Evolutionary conservation across 2,797 vertebrate genomes (phyloP).

Genomic region (Helostoma temminkii): DNA sequence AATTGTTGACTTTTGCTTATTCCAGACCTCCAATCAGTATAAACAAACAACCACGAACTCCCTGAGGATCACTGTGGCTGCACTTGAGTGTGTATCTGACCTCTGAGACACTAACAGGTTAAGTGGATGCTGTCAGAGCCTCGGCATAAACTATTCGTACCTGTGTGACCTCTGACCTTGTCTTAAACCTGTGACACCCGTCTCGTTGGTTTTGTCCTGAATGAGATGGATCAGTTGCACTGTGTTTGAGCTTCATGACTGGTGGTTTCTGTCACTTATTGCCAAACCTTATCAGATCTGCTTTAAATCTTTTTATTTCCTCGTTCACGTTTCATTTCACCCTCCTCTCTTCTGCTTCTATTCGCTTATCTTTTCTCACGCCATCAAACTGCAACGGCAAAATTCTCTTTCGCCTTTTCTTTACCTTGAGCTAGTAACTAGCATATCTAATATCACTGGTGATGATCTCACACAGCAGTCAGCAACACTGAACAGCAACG

Average conservation of each 20-base stretch:
- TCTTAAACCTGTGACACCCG: conserved; percentile 19
- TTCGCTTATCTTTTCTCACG: neutral
- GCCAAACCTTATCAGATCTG: conserved; percentile 7
- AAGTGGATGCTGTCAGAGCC: conserved; percentile 44
- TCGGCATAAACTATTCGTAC: conserved; percentile 36
- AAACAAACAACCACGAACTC: conserved; percentile 40
- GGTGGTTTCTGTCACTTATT: conserved; percentile 11
- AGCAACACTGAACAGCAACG: neutral
- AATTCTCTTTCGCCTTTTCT: neutral
- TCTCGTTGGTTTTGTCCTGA: conserved; percentile 23
- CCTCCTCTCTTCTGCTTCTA: neutral
- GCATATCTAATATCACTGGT: conserved; percentile 34
- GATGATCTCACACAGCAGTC: neutral
- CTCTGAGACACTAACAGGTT: conserved; percentile 36
- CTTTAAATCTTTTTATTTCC: neutral
- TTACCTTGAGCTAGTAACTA: conserved; percentile 34
- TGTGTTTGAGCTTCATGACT: conserved; percentile 14
- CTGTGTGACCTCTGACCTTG: conserved; percentile 53
- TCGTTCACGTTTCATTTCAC: neutral
- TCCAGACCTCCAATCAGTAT: conserved; percentile 52
- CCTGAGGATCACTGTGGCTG: conserved; percentile 41
- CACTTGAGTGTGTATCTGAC: conserved; percentile 10
- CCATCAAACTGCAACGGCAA: neutral
- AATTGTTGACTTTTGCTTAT: conserved; percentile 26
- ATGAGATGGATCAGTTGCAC: conserved; percentile 46